A percentile compares a stretch with the other conserved stretches of the same genome.
These are phyloP conservation scores for Drosophila nigrodunni DNA, from an alignment of 1,140 invertebrate species.

Conservation along the genomic window DNA sequence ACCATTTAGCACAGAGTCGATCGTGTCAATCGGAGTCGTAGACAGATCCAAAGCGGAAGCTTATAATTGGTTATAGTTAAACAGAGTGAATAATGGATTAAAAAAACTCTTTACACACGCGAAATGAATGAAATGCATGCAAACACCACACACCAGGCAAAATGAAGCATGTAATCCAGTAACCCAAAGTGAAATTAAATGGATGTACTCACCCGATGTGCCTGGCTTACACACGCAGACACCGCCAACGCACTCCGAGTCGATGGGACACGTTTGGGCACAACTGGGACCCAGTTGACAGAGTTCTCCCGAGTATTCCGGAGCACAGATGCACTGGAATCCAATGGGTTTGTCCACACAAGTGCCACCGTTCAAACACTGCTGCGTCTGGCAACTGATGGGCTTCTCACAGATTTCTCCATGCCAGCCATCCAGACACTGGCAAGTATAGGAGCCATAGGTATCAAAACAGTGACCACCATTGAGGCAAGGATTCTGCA, in stretches of 20 bases:
- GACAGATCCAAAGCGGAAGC: conserved; percentile 66
- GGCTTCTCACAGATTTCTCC: conserved; percentile 88
- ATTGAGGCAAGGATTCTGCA: conserved; percentile 90
- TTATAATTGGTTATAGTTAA: conserved; percentile 34
- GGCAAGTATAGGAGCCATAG: conserved; percentile 92
- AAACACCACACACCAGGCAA: conserved; percentile 24
- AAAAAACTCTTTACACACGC: conserved; percentile 8
- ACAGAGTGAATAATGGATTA: conserved; percentile 10
- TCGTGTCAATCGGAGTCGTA: conserved; percentile 44
- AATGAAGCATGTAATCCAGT: conserved; percentile 9
- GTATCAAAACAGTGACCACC: conserved; percentile 91
- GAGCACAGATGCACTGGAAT: conserved; percentile 90
- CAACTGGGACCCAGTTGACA: conserved; percentile 79
- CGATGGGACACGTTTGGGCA: conserved; percentile 77
- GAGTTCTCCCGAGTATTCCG: conserved; percentile 88
- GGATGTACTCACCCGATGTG: conserved; percentile 86
- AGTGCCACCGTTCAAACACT: conserved; percentile 88
- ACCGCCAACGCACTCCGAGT: conserved; percentile 81
- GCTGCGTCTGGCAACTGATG: conserved; percentile 86
- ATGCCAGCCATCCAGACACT: conserved; percentile 92
- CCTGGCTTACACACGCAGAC: conserved; percentile 88
- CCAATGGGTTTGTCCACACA: conserved; percentile 87
- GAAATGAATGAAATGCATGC: conserved; percentile 39
- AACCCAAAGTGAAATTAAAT: neutral
- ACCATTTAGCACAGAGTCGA: conserved; percentile 25